Base-by-base conservation (phyloP, 92 coral and sea anemone species). In the Zoanthus solanderi region DNA sequence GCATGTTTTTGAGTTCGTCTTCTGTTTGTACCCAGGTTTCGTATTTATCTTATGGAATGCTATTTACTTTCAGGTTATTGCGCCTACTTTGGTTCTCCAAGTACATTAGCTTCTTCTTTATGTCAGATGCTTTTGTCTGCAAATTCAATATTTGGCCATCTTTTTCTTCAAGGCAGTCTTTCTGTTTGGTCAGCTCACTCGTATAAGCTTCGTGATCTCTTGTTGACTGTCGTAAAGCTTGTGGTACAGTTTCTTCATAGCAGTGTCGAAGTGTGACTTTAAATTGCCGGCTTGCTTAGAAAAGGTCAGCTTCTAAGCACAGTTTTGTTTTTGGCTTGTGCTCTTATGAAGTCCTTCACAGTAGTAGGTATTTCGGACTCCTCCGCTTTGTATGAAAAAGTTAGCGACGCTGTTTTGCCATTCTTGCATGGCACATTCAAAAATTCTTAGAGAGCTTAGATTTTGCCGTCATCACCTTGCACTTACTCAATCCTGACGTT, bases 191-290 rank as follows among this genome's bases (percentile, higher is more conserved):
- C 65, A 13, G 10, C 17, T 57, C 42, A 37, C 65, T 54, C 60
- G 2, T 54, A 10, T 54, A 54, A 6, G 65, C 65, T 57, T 3
- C 9, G 65, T 57, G 65, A 57, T 54, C 65, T 57, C 65, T 57
- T 57, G 16, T 57, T 57, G 65, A 57, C 65, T 57, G 16, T 57
- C 2, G 16, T 9, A 15, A 13, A 9, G 32, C 46, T 8, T 69
- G 74, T 32, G 74, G 8, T 69, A 69, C 42, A 29, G 14, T 72
- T 72, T 8, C 53, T 72, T 72, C 28, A 72, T 72, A 44, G 77
- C 77, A 34, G 77, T 34, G 47, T 71, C 47, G 46, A 34, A 71
- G 75, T 72, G 77, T 52, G 77, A 72, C 28, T 71, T 58, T 71
- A 13, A 71, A 10, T 11, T 34, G 10, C 31, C 46, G 45, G 75